Percentiles rank a stretch among this genome's conserved stretches.
Conservation (phyloP, 2,797 vertebrate genomes). For the Arctocebus calabarensis region DNA sequence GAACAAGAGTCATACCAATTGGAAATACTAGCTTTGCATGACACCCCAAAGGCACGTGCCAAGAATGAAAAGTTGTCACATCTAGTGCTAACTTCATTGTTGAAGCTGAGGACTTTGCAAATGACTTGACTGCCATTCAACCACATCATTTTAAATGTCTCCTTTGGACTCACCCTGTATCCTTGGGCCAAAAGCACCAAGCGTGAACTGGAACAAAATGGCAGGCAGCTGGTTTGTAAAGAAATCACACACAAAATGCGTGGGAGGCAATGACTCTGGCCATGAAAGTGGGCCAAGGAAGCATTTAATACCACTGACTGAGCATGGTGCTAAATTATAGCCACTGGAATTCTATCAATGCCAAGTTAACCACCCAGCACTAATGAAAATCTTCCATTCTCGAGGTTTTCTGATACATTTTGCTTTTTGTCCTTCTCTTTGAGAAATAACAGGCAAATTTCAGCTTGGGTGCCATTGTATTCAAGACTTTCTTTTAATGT, state of each 20-base stretch:
- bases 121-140: neutral
- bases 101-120: neutral
- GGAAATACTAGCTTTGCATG: neutral
- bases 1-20: neutral
- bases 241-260: neutral
- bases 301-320: neutral
- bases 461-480: neutral
- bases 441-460: constrained; percentile 6
- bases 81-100: neutral
- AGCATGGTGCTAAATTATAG: constrained; percentile 27
- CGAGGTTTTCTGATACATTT: constrained; percentile 29
- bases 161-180: neutral
- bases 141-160: neutral
- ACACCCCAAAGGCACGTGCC: neutral
- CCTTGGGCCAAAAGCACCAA: neutral
- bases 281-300: neutral
- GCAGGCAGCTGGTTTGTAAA: neutral
- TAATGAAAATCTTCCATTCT: neutral
- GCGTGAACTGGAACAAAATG: neutral
- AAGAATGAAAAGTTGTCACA: neutral
- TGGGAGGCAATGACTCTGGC: neutral
- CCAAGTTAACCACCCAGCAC: neutral
- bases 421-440: constrained; percentile 33
- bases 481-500: neutral
- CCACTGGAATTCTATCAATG: neutral